A percentile compares a stretch with the other conserved stretches of the same genome.
phyloP scores from a whole-genome alignment of 2,113 vertebrate genomes.

The Athene cunicularia region DNA sequence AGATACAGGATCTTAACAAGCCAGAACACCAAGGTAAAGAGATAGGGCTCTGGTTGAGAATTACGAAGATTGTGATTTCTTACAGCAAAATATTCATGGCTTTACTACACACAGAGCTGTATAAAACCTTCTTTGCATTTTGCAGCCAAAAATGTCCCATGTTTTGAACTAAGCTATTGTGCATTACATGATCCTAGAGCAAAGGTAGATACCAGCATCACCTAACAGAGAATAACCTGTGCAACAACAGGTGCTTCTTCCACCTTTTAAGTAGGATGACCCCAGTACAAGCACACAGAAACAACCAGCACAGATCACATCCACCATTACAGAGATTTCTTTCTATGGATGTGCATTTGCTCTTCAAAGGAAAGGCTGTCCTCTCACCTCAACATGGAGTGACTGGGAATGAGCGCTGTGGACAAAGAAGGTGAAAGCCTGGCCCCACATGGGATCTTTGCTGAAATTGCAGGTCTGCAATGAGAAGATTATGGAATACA shows the following conservation, averaged over 20 bases:
- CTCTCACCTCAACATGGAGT: conserved; percentile 85
- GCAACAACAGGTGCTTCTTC: neutral
- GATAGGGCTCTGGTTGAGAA: neutral
- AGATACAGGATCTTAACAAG: neutral
- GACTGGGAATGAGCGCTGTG: conserved; percentile 79
- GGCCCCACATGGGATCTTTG: conserved; percentile 90
- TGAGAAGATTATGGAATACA: neutral
- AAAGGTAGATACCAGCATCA: neutral
- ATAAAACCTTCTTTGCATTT: neutral
- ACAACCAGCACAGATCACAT: neutral
- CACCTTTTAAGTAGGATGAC: neutral
- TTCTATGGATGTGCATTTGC: accelerated
- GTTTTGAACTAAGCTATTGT: neutral
- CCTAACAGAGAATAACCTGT: neutral
- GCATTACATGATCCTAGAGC: neutral
- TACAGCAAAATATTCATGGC: neutral
- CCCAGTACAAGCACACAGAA: neutral
- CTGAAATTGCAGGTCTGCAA: conserved; percentile 82
- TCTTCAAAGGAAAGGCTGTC: neutral
- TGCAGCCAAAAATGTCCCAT: neutral
- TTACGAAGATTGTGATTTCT: neutral
- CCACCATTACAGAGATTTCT: neutral
- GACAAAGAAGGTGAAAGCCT: conserved; percentile 94
- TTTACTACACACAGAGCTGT: neutral
- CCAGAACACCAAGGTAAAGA: neutral